These are phyloP conservation scores for Xiphydria camelus DNA, from an alignment of 2,888 invertebrate species.

Conservation along the genomic window DNA sequence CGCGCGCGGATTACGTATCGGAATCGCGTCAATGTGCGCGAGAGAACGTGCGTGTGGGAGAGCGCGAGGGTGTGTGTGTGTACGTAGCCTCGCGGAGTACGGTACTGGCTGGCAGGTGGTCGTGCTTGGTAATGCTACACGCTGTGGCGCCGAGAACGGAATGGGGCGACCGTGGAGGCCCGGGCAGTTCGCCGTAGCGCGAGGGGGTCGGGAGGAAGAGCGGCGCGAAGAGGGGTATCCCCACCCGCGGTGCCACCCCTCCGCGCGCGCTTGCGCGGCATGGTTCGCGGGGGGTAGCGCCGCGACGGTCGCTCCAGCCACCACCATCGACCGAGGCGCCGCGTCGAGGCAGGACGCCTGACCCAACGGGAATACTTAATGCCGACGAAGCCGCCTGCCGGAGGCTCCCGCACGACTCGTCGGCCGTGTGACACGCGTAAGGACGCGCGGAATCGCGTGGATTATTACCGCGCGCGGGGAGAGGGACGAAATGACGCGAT, in stretches of 20 bases:
- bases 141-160: slow-evolving; percentile 57
- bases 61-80: background rate
- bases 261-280: slow-evolving; percentile 14
- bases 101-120: slow-evolving; percentile 28
- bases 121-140: slow-evolving; percentile 48
- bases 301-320: slow-evolving; percentile 17
- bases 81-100: slow-evolving; percentile 2
- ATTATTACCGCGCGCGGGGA: too few relatives aligned
- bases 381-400: slow-evolving; percentile 45
- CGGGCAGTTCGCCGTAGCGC: slow-evolving; percentile 56
- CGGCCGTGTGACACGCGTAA: too few relatives aligned
- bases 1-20: background rate
- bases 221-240: slow-evolving; percentile 25
- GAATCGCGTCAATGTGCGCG: too few relatives aligned
- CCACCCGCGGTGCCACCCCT: slow-evolving; percentile 16
- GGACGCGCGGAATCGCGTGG: too few relatives aligned
- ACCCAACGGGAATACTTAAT: slow-evolving; percentile 56
- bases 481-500: too few relatives aligned
- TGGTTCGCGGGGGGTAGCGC: slow-evolving; percentile 26
- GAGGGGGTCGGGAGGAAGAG: slow-evolving; percentile 38
- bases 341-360: slow-evolving; percentile 26
- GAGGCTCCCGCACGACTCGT: too few relatives aligned
- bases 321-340: slow-evolving; percentile 17
- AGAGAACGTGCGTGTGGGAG: slow-evolving; percentile 4
- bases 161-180: slow-evolving; percentile 57